phyloP scores from a whole-genome alignment of 2,113 vertebrate species.

The Anthoscopus minutus region DNA sequence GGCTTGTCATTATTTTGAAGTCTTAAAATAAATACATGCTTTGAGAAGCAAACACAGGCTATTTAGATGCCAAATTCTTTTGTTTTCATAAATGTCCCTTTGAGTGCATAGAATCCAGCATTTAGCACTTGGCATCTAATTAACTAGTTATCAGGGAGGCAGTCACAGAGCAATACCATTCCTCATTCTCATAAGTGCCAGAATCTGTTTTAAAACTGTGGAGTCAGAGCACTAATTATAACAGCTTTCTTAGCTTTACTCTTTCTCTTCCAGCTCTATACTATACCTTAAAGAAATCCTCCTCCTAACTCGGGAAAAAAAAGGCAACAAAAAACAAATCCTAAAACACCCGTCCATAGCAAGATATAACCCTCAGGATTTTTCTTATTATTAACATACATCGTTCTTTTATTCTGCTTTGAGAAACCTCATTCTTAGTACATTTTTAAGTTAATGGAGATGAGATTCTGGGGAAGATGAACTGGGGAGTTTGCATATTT shows the following conservation, averaged over 20 bases:
- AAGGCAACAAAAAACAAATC: background rate
- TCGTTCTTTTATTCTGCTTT: background rate
- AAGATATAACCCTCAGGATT: background rate
- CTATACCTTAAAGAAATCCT: background rate
- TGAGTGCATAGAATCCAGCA: background rate
- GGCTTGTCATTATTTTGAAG: background rate
- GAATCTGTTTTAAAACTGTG: conserved; percentile 58
- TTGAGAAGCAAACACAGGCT: background rate
- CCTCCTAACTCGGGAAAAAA: background rate
- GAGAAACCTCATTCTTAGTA: background rate
- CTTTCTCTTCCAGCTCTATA: conserved; percentile 30
- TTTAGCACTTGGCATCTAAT: conserved; percentile 56
- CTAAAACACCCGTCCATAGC: background rate
- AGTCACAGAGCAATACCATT: conserved; percentile 8
- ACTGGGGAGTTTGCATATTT: background rate
- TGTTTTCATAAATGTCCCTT: background rate
- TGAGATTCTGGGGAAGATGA: background rate
- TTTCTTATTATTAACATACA: background rate
- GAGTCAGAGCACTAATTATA: conserved; percentile 39
- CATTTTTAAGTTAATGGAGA: conserved; percentile 5
- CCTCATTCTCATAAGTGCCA: conserved; percentile 21
- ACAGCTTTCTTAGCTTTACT: conserved; percentile 34
- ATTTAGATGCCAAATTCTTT: conserved; percentile 30
- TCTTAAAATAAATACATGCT: conserved; percentile 1
- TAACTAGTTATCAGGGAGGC: conserved; percentile 46